phyloP scores from a whole-genome alignment of 2,113 vertebrate species.

The Platysternon megacephalum region DNA sequence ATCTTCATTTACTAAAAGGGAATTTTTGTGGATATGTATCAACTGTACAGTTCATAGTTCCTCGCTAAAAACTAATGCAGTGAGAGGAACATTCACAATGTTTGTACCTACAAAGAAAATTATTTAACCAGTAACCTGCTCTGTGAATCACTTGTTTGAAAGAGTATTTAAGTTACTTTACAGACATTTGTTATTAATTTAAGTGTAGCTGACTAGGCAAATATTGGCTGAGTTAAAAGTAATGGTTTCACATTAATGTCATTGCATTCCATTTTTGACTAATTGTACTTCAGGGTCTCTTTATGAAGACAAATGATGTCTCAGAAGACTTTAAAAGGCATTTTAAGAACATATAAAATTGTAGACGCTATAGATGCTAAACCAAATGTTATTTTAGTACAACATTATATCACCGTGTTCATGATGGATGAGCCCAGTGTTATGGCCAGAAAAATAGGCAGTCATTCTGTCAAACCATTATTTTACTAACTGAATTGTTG shows the following conservation, averaged over 20 bases:
- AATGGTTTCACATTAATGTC: neutral
- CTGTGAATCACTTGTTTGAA: neutral
- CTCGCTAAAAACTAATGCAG: neutral
- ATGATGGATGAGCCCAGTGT: neutral
- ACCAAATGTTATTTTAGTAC: neutral
- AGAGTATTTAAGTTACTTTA: neutral
- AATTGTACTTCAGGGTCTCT: neutral
- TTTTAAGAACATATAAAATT: slow-evolving; percentile 11
- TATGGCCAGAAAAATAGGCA: neutral
- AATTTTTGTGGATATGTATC: neutral
- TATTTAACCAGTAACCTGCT: neutral
- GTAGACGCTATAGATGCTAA: neutral
- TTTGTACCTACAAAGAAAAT: neutral
- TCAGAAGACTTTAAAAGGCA: neutral
- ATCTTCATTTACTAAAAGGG: neutral
- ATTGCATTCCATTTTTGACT: neutral
- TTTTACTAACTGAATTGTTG: slow-evolving; percentile 12
- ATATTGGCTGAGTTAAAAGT: neutral
- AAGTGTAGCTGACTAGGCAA: neutral
- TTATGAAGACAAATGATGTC: neutral
- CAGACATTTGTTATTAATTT: neutral
- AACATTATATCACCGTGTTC: neutral
- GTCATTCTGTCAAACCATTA: slow-evolving; percentile 29
- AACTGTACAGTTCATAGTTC: neutral
- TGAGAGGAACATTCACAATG: neutral